phyloP scores from a whole-genome alignment of 2,888 invertebrate genomes.

The Tipula vernalis region DNA sequence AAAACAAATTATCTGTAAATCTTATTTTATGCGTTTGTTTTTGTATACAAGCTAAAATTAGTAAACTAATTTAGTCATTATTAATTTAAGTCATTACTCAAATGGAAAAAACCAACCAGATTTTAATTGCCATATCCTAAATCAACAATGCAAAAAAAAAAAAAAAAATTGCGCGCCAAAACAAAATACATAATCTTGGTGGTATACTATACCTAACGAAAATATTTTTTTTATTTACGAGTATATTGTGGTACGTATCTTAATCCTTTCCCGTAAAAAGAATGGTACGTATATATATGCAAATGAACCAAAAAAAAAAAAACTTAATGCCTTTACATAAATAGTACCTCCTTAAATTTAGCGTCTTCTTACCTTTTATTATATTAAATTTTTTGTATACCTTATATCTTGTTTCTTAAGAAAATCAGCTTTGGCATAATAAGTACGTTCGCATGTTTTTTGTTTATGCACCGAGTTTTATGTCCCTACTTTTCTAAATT shows the following conservation, averaged over 20 bases:
- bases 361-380: background rate
- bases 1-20: no score
- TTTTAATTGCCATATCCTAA: background rate
- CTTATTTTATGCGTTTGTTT: no score
- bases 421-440: constrained; percentile 4
- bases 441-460: background rate
- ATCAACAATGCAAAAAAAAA: background rate
- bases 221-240: background rate
- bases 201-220: background rate
- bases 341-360: background rate
- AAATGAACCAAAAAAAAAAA: background rate
- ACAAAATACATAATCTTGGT: background rate
- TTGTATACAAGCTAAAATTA: no score
- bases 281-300: background rate
- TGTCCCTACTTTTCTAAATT: background rate
- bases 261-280: background rate
- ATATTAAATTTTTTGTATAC: background rate
- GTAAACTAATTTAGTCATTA: background rate
- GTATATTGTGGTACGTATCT: background rate
- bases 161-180: background rate
- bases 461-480: background rate
- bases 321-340: background rate
- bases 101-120: background rate
- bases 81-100: background rate
- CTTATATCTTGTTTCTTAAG: background rate